Evolutionary conservation across 2,888 invertebrate species (phyloP), one percentile per base, ranked within the genome.

Genomic region (Cistogaster globosa): DNA sequence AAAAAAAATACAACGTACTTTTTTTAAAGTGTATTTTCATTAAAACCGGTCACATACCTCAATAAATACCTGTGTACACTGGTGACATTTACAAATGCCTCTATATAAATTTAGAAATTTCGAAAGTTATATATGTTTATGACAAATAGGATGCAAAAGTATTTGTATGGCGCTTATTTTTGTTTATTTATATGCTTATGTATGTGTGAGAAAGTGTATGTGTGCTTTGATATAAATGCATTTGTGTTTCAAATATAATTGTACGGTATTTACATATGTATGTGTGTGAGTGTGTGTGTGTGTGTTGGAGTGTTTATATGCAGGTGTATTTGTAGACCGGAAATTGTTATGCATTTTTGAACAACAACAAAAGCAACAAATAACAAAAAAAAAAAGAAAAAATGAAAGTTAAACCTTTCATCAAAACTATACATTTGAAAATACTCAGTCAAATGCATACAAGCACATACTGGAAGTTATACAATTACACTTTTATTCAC

Each of bases 321-420:
- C 18, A 22, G 5, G 16, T n/a, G 20, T 42, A 57, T 75, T 63
- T 80, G 68, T 63, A 63, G 51, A 77, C 62, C 77, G 84, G 84
- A 81, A 84, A 84, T 76, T 84, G 81, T 80, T 84, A 74, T 81
- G 81, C 62, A 84, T 77, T 84, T 69, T 51, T 42, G 42, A 12
- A 12, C 42, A 42, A 42, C 11, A 42, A 12, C 11, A 42, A 42
- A 42, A 12, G 42, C 11, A 42, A 42, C 4, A 42, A 42, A 38
- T 6, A 38, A 38, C 8, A 38, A 38, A 11, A 38, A 58, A 62
- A 68, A 72, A 71, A 45, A 67, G 16, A 55, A 48, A 26, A 55
- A 55, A 1, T 58, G 65, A 82, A 80, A 76, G 55, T 65, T 75
- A 82, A 82, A 71, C 58, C 71, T 82, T 82, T 82, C 82, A 79